These are phyloP conservation scores for Conus ventricosus DNA, from an alignment of 1,140 invertebrate genomes.

Conservation along the genomic window DNA sequence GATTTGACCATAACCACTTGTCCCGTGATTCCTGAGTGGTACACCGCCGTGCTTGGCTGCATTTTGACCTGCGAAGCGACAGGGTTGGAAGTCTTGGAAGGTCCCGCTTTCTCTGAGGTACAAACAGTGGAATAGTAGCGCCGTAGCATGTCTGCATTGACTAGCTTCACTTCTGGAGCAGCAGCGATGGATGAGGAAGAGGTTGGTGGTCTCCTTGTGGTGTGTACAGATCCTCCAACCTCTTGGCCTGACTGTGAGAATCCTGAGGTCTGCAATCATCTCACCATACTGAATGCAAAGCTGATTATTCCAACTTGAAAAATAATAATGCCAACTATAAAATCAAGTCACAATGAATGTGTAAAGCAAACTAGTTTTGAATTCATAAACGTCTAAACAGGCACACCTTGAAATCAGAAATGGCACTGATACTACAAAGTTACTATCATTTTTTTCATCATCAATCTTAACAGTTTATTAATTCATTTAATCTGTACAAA, in stretches of 20 bases:
- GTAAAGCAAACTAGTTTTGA: no score
- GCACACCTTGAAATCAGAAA: no score
- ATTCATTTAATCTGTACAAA: no score
- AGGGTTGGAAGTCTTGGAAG: neutral
- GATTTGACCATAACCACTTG: slow-evolving; percentile 1
- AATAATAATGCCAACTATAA: no score
- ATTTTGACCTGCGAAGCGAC: neutral
- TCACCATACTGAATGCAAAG: neutral
- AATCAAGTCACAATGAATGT: no score
- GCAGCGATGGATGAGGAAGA: neutral
- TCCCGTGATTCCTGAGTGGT: neutral
- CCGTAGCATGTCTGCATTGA: neutral
- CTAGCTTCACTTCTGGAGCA: neutral
- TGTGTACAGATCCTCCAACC: neutral
- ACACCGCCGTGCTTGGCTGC: neutral
- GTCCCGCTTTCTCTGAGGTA: neutral
- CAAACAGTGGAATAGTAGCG: neutral
- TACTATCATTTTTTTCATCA: no score
- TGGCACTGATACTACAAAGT: no score
- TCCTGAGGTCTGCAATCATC: neutral
- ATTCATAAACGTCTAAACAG: no score
- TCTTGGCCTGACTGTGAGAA: neutral
- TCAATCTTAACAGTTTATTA: no score
- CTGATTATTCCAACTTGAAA: neutral
- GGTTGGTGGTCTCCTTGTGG: neutral